Percentiles rank a stretch among this genome's conserved stretches.
Evolutionary conservation across 2,888 invertebrate species (phyloP).

Genomic region (Creontiades dilutus): DNA sequence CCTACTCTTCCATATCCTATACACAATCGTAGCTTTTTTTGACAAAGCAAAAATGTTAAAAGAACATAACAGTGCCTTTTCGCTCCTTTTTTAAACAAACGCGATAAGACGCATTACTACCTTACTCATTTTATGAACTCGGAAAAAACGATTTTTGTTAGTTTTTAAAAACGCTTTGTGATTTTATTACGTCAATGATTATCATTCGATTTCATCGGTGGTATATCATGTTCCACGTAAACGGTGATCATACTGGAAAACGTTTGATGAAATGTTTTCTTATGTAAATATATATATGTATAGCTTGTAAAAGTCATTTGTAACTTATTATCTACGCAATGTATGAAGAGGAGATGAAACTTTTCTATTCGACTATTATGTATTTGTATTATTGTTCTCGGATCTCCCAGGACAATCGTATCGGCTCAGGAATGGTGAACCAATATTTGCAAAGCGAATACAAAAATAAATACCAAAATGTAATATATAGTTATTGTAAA

Average conservation of each 20-base stretch:
- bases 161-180: slow-evolving; percentile 65
- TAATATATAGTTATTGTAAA: slow-evolving; percentile 1
- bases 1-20: slow-evolving; percentile 17
- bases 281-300: slow-evolving; percentile 69
- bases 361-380: slow-evolving; percentile 48
- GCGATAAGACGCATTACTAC: not conserved
- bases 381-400: slow-evolving; percentile 43
- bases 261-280: slow-evolving; percentile 49
- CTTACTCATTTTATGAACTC: slow-evolving; percentile 32
- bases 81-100: slow-evolving; percentile 4
- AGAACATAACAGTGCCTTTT: slow-evolving; percentile 15
- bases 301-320: slow-evolving; percentile 68
- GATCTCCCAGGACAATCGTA: slow-evolving; percentile 47
- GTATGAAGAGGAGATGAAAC: slow-evolving; percentile 50
- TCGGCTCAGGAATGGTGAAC: slow-evolving; percentile 58
- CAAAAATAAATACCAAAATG: slow-evolving; percentile 59
- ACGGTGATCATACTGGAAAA: slow-evolving; percentile 21
- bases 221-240: slow-evolving; percentile 33
- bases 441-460: slow-evolving; percentile 35
- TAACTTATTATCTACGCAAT: slow-evolving; percentile 69
- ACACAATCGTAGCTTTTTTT: slow-evolving; percentile 25
- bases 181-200: slow-evolving; percentile 57
- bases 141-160: slow-evolving; percentile 40
- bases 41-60: slow-evolving; percentile 6
- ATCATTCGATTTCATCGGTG: slow-evolving; percentile 29